Percentiles rank a stretch among this genome's conserved stretches.
These are phyloP conservation scores for Drosophila pegasa DNA, from an alignment of 2,888 invertebrate species.

Conservation along the genomic window DNA sequence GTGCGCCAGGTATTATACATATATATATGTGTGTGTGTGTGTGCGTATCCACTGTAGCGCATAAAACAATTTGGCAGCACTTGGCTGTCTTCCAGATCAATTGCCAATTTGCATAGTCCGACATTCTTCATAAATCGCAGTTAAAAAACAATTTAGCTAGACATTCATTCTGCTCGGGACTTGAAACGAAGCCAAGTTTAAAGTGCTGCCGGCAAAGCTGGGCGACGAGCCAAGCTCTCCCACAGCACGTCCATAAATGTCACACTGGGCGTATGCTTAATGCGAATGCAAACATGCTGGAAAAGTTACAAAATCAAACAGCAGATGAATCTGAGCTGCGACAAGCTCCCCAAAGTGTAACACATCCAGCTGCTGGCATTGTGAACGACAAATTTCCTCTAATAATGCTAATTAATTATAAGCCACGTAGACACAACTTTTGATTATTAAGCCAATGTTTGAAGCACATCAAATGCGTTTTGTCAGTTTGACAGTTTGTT, in stretches of 20 bases:
- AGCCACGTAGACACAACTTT: background rate
- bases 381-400: conserved; percentile 2
- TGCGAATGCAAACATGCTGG: conserved; percentile 20
- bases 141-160: conserved; percentile 58
- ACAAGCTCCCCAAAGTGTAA: background rate
- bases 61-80: conserved; percentile 11
- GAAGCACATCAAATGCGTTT: conserved; percentile 5
- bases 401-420: conserved; percentile 2
- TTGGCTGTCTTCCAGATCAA: conserved; percentile 23
- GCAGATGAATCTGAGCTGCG: background rate
- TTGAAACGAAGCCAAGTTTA: conserved; percentile 59
- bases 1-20: conserved; percentile 1
- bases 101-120: conserved; percentile 40
- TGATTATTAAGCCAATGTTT: background rate
- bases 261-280: conserved; percentile 44
- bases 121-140: conserved; percentile 26
- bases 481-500: conserved; percentile 31
- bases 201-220: conserved; percentile 34
- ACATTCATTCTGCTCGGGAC: conserved; percentile 41
- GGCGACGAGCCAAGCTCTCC: conserved; percentile 30
- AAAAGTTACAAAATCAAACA: background rate
- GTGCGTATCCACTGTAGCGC: conserved; percentile 6
- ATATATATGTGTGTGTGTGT: background rate
- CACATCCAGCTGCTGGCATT: background rate
- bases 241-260: conserved; percentile 43